Conservation (phyloP, 2,113 vertebrate species). For the Dasypus novemcinctus region DNA sequence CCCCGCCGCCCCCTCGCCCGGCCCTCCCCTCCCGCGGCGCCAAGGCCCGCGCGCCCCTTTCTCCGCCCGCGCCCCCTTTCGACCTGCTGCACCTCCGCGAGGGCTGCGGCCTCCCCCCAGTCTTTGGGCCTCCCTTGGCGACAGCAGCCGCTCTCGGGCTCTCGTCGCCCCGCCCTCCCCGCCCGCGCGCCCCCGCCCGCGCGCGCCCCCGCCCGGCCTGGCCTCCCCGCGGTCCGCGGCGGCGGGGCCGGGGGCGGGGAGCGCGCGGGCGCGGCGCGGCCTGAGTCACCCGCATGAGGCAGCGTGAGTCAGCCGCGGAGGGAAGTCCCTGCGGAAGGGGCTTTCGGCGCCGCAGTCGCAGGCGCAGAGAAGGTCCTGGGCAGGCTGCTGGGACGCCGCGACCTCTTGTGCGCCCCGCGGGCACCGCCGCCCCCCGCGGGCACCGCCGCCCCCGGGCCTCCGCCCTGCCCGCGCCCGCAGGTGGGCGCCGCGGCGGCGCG, state of each 20-base stretch:
- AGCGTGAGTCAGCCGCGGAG: constrained; percentile 74
- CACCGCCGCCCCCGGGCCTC: not conserved
- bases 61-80: too few relatives aligned
- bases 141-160: too few relatives aligned
- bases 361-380: constrained; percentile 61
- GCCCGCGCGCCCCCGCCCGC: too few relatives aligned
- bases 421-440: not conserved
- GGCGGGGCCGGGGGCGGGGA: constrained; percentile 3
- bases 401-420: constrained; percentile 43
- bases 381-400: constrained; percentile 56
- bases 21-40: not conserved
- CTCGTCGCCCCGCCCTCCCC: too few relatives aligned
- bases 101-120: not conserved
- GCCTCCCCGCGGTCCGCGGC: not conserved
- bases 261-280: constrained; percentile 47
- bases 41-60: not conserved
- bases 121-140: too few relatives aligned
- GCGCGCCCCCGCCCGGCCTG: not conserved
- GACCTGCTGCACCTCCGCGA: too few relatives aligned
- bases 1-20: not conserved
- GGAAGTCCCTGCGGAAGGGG: constrained; percentile 76
- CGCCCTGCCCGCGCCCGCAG: too few relatives aligned
- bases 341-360: constrained; percentile 45
- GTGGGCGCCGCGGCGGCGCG: not conserved
- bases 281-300: constrained; percentile 77